Evolutionary conservation across 2,797 vertebrate genomes (phyloP), one percentile per base, ranked within the genome.

Genomic region (Syncerus caffer): DNA sequence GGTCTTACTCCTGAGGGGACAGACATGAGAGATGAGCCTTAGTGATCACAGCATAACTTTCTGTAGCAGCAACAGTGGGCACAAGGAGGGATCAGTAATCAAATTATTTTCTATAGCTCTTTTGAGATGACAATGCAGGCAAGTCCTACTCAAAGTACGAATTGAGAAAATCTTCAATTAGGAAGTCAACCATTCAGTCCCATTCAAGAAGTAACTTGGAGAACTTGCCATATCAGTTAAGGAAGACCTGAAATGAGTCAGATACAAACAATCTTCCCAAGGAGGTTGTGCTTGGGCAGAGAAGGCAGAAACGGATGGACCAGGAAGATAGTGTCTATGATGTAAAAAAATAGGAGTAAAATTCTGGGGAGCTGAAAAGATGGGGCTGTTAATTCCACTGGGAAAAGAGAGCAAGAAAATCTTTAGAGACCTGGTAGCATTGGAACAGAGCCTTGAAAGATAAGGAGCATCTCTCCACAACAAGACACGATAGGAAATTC

Each of bases 381-480:
- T 15, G 3, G 58, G 58, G 27, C 3, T 60, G 13, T 29, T 60
- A 60, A 31, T 15, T 8, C 62, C 15, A 10, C 0, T 0, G 2
- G 45, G 74, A 57, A 34, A 89, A 16, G 29, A 25, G 12, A 38
- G 14, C 17, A 25, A 50, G n/a, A 21, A 31, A 7, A 55, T 50
- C 21, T 17, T 21, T 60, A 1, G 1, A 4, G 12, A 7, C 21
- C 19, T 0, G 0, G 38, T 0, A n/a, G 57, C 53, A 19, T 3
- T 4, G n/a, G 29, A 58, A 87, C 0, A 71, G 27, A 12, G 8
- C 1, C 58, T 34, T 2, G 0, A 31, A 42, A 27, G 58, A 15
- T 15, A 31, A 27, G 58, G 58, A 1, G 27, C 11, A 62, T 15
- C 6, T 31, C 58, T 53, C 10, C 90, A 47, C 8, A 34, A 0